phyloP scores from a whole-genome alignment of 1,140 invertebrate genomes.

The Pomacea maculata region DNA sequence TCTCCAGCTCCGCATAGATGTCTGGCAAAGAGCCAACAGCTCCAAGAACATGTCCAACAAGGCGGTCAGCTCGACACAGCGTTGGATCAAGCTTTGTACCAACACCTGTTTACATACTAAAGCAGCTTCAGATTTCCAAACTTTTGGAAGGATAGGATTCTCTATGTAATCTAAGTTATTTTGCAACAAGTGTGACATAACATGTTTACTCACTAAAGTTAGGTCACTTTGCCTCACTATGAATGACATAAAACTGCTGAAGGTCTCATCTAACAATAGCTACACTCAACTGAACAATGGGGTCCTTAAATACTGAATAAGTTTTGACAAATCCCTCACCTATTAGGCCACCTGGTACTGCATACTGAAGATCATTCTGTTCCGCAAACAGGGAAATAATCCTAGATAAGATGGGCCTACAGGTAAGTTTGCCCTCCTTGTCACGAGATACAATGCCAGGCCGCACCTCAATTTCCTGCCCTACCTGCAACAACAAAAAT shows the following conservation, averaged over 20 bases:
- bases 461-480: slow-evolving; percentile 89
- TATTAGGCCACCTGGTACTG: slow-evolving; percentile 97
- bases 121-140: background rate
- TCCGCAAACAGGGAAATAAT: slow-evolving; percentile 99
- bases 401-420: slow-evolving; percentile 94
- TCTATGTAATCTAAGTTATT: background rate
- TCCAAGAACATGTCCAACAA: slow-evolving; percentile 98
- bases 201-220: background rate
- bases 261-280: too few relatives aligned
- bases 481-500: slow-evolving; percentile 70
- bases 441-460: slow-evolving; percentile 97
- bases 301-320: too few relatives aligned
- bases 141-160: background rate
- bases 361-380: slow-evolving; percentile 98
- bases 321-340: slow-evolving; percentile 67
- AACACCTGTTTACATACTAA: slow-evolving; percentile 75
- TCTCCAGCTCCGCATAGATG: slow-evolving; percentile 98
- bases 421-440: slow-evolving; percentile 92
- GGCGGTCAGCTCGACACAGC: slow-evolving; percentile 94
- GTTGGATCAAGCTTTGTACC: slow-evolving; percentile 99
- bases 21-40: slow-evolving; percentile 95
- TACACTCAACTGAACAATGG: too few relatives aligned
- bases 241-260: too few relatives aligned
- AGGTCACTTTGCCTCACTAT: background rate
- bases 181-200: background rate